These are phyloP conservation scores for Diadumene lineata DNA, from an alignment of 92 coral and sea anemone species.

Conservation along the genomic window DNA sequence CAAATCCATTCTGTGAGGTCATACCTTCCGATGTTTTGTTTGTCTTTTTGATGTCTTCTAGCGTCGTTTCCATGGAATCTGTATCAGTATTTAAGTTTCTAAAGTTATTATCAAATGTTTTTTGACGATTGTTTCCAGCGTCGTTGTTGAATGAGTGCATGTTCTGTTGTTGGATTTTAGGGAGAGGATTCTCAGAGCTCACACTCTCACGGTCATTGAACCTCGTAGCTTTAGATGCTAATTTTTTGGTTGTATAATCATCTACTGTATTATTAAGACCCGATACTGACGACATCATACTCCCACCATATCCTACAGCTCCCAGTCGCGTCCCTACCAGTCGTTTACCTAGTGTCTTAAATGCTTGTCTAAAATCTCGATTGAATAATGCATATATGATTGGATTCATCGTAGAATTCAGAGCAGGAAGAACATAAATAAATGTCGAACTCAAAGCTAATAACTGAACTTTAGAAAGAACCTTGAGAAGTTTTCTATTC, in stretches of 20 bases:
- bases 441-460: conserved; percentile 48
- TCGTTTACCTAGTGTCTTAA: conserved; percentile 33
- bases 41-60: background rate
- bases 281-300: background rate
- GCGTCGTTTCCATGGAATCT: background rate
- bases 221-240: background rate
- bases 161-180: conserved; percentile 23
- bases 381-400: conserved; percentile 80
- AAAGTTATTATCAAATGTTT: background rate
- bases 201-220: conserved; percentile 6
- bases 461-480: background rate
- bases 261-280: background rate
- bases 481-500: conserved; percentile 18
- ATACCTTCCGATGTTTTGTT: too few species aligned
- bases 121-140: background rate
- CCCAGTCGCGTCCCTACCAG: conserved; percentile 29
- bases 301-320: conserved; percentile 30
- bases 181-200: conserved; percentile 17
- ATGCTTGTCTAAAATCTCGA: conserved; percentile 72
- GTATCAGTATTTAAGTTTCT: background rate
- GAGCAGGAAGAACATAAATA: conserved; percentile 62
- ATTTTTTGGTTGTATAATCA: background rate
- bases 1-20: background rate
- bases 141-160: conserved; percentile 11
- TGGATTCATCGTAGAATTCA: conserved; percentile 77